Evolutionary conservation across 1,140 invertebrate genomes (phyloP), one percentile per base, ranked within the genome.

Genomic region (Cotesia chilonis): DNA sequence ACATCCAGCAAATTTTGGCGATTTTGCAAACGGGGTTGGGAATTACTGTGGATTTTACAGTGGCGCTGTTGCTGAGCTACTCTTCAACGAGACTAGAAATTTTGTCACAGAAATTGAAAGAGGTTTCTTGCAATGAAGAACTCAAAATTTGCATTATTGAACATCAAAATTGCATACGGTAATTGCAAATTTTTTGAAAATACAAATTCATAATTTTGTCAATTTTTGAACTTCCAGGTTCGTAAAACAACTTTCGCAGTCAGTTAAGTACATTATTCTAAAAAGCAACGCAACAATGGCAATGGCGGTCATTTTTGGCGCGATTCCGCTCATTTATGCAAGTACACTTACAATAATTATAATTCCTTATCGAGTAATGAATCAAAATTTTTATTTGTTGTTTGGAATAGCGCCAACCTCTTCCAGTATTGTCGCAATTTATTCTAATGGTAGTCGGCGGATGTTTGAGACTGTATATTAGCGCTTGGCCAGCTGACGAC

Each of bases 281-380:
- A 76, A 74, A 61, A 68, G 71, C 20, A 76, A 74, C 20, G 64
- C 41, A 7, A 73, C 71, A 2, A 82, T 83, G 80, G 75, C 73
- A 36, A 10, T 74, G 4, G 73, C 76, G 7, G 75, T 77, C 2
- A 76, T 81, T 55, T 79, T 73, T 60, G 79, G 78, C 51, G 78
- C 75, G 61, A 77, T 80, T 64, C 78, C 80, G 10, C 60, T 84
- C 6, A 65, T 83, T 54, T 41, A 74, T 17, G 82, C 82, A 75
- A 79, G 77, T 77, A 38, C 4, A 59, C 17, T 20, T 4, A 14
- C 17, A 14, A 38, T 28, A 7, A 54, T 20, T 28, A 20, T 65
- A 47, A 57, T 5, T 70, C 20, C 28, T 10, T 2, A 57, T 61
- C 36, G 1, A 54, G 9, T 28, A 5, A 20, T 60, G 4, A 2